phyloP scores from a whole-genome alignment of 2,113 vertebrate species.

The Oxygymnocypris stewartii region DNA sequence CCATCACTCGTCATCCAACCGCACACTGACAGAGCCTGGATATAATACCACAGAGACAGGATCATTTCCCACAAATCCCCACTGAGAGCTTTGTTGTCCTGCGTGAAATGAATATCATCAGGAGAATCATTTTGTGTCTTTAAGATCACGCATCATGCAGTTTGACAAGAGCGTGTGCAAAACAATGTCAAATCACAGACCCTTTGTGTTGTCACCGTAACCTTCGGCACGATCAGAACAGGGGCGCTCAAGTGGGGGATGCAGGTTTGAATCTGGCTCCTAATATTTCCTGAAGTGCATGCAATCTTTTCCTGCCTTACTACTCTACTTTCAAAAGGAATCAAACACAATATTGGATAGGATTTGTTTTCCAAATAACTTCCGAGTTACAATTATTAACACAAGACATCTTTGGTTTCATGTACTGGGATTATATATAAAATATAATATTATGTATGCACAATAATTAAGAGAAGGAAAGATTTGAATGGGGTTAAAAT shows the following conservation, averaged over 20 bases:
- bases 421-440: neutral
- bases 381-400: neutral
- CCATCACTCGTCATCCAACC: conserved; percentile 32
- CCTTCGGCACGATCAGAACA: conserved; percentile 4
- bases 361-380: neutral
- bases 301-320: neutral
- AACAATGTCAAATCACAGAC: neutral
- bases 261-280: neutral
- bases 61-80: conserved; percentile 9
- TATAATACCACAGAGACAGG: neutral
- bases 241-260: neutral
- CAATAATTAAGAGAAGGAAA: neutral
- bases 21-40: conserved; percentile 31
- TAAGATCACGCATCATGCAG: neutral
- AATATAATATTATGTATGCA: neutral
- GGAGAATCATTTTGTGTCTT: neutral
- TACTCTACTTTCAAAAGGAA: neutral
- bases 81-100: conserved; percentile 23
- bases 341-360: neutral
- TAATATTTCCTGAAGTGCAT: neutral
- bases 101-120: conserved; percentile 37
- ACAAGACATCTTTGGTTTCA: neutral
- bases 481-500: neutral
- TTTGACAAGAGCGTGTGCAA: neutral
- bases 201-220: neutral